Conservation (phyloP, 1,140 invertebrate species). For the Plodia interpunctella region DNA sequence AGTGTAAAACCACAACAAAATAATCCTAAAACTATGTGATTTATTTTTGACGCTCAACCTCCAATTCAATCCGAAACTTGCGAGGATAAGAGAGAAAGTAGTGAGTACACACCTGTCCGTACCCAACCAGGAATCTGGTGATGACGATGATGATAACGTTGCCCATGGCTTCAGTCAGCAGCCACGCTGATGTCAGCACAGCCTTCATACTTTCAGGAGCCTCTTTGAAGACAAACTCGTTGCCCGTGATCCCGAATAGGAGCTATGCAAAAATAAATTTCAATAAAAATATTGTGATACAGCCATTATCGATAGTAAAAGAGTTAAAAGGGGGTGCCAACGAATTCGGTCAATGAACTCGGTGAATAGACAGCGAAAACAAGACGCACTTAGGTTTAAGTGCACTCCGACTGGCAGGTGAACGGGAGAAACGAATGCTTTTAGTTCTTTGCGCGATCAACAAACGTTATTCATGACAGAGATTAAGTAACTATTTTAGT, state of each 20-base stretch:
- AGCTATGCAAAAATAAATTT: too few relatives aligned
- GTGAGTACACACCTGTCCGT: conserved; percentile 42
- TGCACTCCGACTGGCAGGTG: neutral
- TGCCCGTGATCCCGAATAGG: conserved; percentile 93
- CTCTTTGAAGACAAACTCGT: conserved; percentile 95
- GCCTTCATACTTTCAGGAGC: conserved; percentile 96
- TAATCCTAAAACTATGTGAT: too few relatives aligned
- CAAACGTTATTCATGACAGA: neutral
- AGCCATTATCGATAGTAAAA: too few relatives aligned
- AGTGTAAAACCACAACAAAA: too few relatives aligned
- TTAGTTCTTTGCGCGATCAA: neutral
- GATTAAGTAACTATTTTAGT: too few relatives aligned
- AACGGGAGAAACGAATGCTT: conserved; percentile 6
- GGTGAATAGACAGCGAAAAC: neutral
- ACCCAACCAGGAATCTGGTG: conserved; percentile 46
- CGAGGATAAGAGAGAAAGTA: too few relatives aligned
- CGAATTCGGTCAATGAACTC: too few relatives aligned
- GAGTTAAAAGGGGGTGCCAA: too few relatives aligned
- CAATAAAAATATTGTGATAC: too few relatives aligned
- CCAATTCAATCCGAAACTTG: too few relatives aligned
- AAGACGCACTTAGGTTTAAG: neutral
- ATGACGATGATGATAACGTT: conserved; percentile 87
- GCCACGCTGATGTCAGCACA: conserved; percentile 92
- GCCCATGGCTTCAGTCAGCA: conserved; percentile 93
- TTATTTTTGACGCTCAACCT: too few relatives aligned